Base-by-base conservation (phyloP, 2,113 vertebrate genomes). In the Archilochus colubris region DNA sequence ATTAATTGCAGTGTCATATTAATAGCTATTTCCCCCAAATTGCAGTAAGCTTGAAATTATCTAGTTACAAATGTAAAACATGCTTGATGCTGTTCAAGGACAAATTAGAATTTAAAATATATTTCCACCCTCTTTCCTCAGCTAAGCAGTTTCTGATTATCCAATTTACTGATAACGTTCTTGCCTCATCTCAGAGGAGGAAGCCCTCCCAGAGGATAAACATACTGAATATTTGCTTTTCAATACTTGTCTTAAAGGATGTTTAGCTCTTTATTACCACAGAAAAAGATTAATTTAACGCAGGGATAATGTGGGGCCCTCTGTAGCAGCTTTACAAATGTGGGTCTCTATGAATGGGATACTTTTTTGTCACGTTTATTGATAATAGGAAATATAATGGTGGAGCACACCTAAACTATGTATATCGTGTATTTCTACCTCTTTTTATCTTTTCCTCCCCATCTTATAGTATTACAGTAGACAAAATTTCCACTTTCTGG, bases 91-190 rank as follows among this genome's bases (percentile, higher is more conserved):
- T 88, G 46, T 84, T 78, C 85, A 95, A 97, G 85, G 93, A 75
- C 82, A 91, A 95, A 97, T 90, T 82, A 84, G 76, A 96, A 95
- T 93, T 96, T 86, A 83, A 94, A 95, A 91, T 86, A 44, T 36
- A 91, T 72, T 94, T 95, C 88, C 57, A 88, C 51, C 44, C 68
- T 90, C 73, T 90, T 86, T 94, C 82, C 61, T 91, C 73, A 43
- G 69, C 90, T 88, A 94, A 95, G 82, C 73, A 83, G 82, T 54
- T 81, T 14, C 57, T 93, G 94, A 96, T 94, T 94, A 95, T 95
- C 93, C 91, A 93, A 93, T 86, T 95, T 94, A 95, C 76, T 86
- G 92, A 90, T 91, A 95, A 84, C 40, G 90, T 96, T 88, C 68
- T 89, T 67, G 54, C 61, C 36, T 95, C 82, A 72, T 95, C 82